Conservation (phyloP, 2,888 invertebrate genomes). For the Habroteleia sp. region DNA sequence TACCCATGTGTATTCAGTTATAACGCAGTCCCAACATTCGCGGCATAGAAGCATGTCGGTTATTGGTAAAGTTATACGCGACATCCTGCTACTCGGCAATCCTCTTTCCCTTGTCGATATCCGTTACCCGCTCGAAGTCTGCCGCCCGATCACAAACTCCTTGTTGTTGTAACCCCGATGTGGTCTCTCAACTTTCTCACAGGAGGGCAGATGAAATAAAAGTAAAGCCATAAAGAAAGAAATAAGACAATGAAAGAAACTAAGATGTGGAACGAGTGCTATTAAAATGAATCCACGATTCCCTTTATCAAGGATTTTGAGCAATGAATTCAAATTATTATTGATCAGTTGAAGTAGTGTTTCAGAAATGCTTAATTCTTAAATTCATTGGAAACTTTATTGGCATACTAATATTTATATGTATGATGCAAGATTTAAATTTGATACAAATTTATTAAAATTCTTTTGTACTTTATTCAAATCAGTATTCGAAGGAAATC, state of each 20-base stretch:
- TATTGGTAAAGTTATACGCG: conserved; percentile 80
- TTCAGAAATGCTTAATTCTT: background rate
- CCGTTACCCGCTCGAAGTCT: conserved; percentile 66
- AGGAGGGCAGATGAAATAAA: conserved; percentile 35
- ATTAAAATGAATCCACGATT: conserved; percentile 12
- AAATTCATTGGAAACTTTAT: too few relatives aligned
- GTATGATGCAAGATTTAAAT: too few relatives aligned
- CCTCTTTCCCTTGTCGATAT: conserved; percentile 45
- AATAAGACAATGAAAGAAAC: conserved; percentile 35
- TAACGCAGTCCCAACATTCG: conserved; percentile 43
- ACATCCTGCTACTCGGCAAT: conserved; percentile 73
- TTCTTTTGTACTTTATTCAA: too few relatives aligned
- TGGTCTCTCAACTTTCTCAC: conserved; percentile 58
- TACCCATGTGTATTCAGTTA: conserved; percentile 57
- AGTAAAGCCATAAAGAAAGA: conserved; percentile 40
- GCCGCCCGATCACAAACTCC: conserved; percentile 58
- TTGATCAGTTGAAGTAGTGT: background rate
- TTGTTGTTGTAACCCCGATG: conserved; percentile 54
- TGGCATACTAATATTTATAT: too few relatives aligned
- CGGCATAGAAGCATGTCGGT: conserved; percentile 70
- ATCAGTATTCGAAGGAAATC: too few relatives aligned
- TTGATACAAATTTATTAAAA: too few relatives aligned
- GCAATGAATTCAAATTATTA: conserved; percentile 8
- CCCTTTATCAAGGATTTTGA: conserved; percentile 18
- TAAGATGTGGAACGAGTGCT: conserved; percentile 22